These are phyloP conservation scores for Triplophysa rosa DNA, from an alignment of 2,113 vertebrate species.

Conservation along the genomic window DNA sequence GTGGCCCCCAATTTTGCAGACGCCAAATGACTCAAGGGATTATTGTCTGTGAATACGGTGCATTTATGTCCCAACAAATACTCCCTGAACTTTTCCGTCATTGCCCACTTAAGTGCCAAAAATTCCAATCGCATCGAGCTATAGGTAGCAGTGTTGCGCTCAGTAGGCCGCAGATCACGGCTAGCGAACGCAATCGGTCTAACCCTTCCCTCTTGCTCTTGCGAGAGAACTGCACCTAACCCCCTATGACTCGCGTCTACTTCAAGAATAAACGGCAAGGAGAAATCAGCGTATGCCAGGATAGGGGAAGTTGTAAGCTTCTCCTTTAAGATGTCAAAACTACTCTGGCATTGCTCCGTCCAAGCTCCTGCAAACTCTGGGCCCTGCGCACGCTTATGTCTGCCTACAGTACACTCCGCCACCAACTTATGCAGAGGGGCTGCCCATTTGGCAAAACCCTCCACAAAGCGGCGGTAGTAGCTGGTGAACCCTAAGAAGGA, in stretches of 20 bases:
- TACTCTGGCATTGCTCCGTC: background rate
- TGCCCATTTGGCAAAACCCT: background rate
- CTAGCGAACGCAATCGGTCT: background rate
- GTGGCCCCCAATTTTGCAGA: conserved; percentile 2
- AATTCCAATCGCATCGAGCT: conserved; percentile 27
- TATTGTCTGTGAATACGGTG: conserved; percentile 12
- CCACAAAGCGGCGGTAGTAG: background rate
- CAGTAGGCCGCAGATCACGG: background rate
- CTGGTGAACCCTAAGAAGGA: background rate
- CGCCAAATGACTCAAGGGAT: conserved; percentile 13
- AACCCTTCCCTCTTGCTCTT: background rate
- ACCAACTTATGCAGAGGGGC: background rate
- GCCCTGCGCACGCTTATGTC: too few species aligned
- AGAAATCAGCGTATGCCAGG: conserved; percentile 13
- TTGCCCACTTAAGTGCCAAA: conserved; percentile 30
- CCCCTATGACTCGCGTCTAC: too few species aligned
- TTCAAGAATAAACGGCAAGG: background rate
- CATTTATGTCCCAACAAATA: conserved; percentile 29
- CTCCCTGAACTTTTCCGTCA: conserved; percentile 39
- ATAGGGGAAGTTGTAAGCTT: background rate
- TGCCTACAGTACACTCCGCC: background rate
- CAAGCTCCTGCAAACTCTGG: background rate
- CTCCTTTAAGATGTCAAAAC: background rate
- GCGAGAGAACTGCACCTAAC: background rate
- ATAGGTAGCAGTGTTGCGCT: conserved; percentile 6